These are phyloP conservation scores for Morone chrysops DNA, from an alignment of 2,113 vertebrate genomes.

Conservation along the genomic window DNA sequence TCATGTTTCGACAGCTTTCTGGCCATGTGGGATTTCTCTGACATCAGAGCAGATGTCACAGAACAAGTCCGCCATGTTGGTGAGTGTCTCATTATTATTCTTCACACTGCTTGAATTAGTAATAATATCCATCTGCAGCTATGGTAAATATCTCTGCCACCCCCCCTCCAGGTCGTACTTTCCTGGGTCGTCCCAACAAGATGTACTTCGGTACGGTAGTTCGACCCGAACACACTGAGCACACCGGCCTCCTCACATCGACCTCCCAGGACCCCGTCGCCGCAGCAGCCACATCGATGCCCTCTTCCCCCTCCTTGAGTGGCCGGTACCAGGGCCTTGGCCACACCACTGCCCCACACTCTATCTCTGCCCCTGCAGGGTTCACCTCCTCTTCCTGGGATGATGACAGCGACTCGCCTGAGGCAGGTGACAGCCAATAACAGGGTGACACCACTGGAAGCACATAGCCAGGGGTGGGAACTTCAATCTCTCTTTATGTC, in stretches of 20 bases:
- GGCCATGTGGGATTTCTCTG: conserved; percentile 98
- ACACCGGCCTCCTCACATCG: conserved; percentile 91
- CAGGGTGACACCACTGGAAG: neutral
- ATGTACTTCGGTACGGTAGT: conserved; percentile 88
- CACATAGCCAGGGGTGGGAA: neutral
- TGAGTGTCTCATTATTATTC: conserved; percentile 78
- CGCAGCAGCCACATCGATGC: conserved; percentile 87
- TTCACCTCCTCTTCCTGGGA: conserved; percentile 76
- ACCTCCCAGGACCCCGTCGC: conserved; percentile 88
- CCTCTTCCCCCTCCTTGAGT: conserved; percentile 86
- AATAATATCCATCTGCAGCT: too few relatives aligned
- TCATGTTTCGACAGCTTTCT: conserved; percentile 98
- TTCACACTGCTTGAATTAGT: too few relatives aligned
- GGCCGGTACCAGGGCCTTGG: conserved; percentile 96
- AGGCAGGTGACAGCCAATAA: conserved; percentile 13
- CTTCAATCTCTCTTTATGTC: neutral
- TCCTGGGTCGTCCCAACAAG: conserved; percentile 93
- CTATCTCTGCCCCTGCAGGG: conserved; percentile 81
- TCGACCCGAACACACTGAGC: conserved; percentile 89
- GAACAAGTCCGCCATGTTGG: conserved; percentile 97
- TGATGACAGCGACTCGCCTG: conserved; percentile 61
- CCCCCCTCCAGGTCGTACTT: conserved; percentile 87
- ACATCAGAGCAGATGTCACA: conserved; percentile 93
- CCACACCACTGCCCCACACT: conserved; percentile 90
- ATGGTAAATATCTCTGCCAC: neutral